Conservation (phyloP, 2,888 invertebrate genomes). For the Pyralis farinalis region DNA sequence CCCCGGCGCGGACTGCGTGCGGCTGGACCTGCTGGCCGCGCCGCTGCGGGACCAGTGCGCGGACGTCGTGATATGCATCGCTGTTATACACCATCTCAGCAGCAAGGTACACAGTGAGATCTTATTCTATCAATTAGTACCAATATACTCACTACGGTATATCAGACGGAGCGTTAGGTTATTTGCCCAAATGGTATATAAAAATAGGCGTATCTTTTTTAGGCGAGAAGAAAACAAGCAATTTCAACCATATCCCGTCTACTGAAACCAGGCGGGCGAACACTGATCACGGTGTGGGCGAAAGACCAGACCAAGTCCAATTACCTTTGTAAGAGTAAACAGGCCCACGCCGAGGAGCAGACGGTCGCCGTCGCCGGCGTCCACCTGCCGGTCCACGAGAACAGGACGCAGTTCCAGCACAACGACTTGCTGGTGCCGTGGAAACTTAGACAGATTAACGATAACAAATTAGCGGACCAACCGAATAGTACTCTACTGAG, state of each 20-base stretch:
- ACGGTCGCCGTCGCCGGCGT: slow-evolving; percentile 42
- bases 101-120: too few relatives aligned
- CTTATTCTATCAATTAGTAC: too few relatives aligned
- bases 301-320: slow-evolving; percentile 88
- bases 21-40: slow-evolving; percentile 88
- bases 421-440: slow-evolving; percentile 98
- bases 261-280: slow-evolving; percentile 86
- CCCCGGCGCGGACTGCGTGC: slow-evolving; percentile 84
- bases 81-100: slow-evolving; percentile 97
- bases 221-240: slow-evolving; percentile 88
- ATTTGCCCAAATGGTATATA: neutral
- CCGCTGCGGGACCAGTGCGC: slow-evolving; percentile 85
- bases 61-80: slow-evolving; percentile 95
- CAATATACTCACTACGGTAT: neutral
- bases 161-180: neutral
- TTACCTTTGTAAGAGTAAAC: slow-evolving; percentile 49
- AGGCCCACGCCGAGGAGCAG: slow-evolving; percentile 27
- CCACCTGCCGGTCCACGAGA: slow-evolving; percentile 90
- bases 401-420: slow-evolving; percentile 93
- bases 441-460: slow-evolving; percentile 82
- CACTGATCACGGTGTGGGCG: slow-evolving; percentile 98
- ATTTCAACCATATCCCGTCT: slow-evolving; percentile 88
- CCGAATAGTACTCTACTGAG: slow-evolving; percentile 84
- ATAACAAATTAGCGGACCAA: slow-evolving; percentile 46
- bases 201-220: slow-evolving; percentile 22